Evolutionary conservation across 1,140 invertebrate species (phyloP), one percentile per base, ranked within the genome.

Genomic region (Fopius arisanus): DNA sequence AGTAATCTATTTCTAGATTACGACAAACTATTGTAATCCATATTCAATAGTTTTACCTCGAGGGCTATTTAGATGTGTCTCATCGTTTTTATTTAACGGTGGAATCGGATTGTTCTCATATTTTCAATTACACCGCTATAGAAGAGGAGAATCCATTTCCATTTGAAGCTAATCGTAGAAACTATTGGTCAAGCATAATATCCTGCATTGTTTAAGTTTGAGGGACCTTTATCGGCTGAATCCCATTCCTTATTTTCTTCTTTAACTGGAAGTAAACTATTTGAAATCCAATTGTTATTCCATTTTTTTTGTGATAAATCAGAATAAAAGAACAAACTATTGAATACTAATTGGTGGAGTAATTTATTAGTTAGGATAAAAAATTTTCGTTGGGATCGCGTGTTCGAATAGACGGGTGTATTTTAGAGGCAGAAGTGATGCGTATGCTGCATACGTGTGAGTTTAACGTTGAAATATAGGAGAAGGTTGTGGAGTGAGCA

Each of bases 371-470:
- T n/a, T n/a, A n/a, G n/a, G n/a, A n/a, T n/a, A n/a, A n/a, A n/a
- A n/a, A n/a, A n/a, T n/a, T n/a, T n/a, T n/a, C 67, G 16, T 65
- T 33, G 28, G 67, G 19, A 43, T 72, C 40, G 65, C 66, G 21
- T 28, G 67, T 82, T 79, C 65, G 84, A 77, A 72, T 84, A 86
- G 77, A 78, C 81, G 28, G n/a, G 78, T 73, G 83, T 82, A 65
- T 78, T 76, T 70, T 68, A 82, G 84, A 48, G 68, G 77, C 77
- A 33, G 51, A 69, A 65, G 43, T 72, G 21, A 21, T 19, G 65
- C 70, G 31, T 41, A 14, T 28, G 40, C 37, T 63, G 10, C 4
- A 63, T 16, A 66, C 43, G 41, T 67, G 66, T 21, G 63, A 40
- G 29, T 29, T 66, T 66, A 7, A 5, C 26, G 23, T 48, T 66